phyloP scores from a whole-genome alignment of 2,888 invertebrate genomes.

The Hirudinaria manillensis region DNA sequence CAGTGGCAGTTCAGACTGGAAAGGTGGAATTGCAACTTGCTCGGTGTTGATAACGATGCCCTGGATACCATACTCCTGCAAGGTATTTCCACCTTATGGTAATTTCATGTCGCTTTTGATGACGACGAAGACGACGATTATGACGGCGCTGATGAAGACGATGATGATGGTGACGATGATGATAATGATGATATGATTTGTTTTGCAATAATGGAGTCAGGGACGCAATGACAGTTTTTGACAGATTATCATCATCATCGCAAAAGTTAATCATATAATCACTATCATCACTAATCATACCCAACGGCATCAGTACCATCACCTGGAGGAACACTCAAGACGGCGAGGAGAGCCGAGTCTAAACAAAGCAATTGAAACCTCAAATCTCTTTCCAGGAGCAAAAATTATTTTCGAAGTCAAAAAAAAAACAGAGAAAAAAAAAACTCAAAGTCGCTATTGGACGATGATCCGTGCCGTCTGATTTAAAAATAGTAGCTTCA shows the following conservation, averaged over 20 bases:
- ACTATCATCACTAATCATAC: constrained; percentile 4
- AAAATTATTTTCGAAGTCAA: background rate
- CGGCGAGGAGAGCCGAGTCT: no score
- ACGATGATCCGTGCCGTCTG: background rate
- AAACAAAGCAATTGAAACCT: no score
- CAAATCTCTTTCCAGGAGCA: no score
- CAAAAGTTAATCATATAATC: background rate
- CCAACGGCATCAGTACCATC: background rate
- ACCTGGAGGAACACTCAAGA: background rate
- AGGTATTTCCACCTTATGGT: background rate
- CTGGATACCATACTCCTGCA: constrained; percentile 9
- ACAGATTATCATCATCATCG: constrained; percentile 1
- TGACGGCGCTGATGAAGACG: no score
- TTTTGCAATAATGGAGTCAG: no score
- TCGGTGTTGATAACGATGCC: background rate
- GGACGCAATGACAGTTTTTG: background rate
- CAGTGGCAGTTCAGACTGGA: constrained; percentile 24
- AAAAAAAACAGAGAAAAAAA: background rate
- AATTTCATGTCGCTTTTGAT: background rate
- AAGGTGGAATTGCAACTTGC: constrained; percentile 25
- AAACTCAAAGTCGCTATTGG: background rate
- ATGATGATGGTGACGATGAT: no score
- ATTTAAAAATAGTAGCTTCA: no score
- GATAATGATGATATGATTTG: no score
- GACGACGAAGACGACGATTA: no score